Evolutionary conservation across 2,888 invertebrate genomes (phyloP).

Genomic region (Synanthedon vespiformis): DNA sequence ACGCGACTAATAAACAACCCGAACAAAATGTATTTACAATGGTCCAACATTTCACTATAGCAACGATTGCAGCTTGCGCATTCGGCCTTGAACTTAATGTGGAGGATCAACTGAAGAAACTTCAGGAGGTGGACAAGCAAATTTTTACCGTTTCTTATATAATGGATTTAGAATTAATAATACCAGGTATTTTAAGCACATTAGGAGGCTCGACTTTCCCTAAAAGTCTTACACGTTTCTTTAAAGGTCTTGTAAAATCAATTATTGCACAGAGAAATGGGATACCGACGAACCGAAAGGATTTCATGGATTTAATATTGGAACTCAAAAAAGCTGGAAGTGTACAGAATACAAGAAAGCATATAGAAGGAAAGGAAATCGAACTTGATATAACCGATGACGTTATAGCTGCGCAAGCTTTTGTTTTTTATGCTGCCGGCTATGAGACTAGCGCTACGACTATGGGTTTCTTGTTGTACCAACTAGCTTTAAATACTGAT

Average conservation of each 20-base stretch:
- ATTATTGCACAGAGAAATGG: slow-evolving; percentile 4
- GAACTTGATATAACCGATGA: slow-evolving; percentile 19
- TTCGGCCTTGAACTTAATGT: not conserved
- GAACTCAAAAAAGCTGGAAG: slow-evolving; percentile 23
- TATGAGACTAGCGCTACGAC: slow-evolving; percentile 45
- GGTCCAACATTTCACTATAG: not conserved
- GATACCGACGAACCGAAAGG: slow-evolving; percentile 1
- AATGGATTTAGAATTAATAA: too few relatives aligned
- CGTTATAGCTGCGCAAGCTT: slow-evolving; percentile 26
- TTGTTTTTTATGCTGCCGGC: slow-evolving; percentile 40
- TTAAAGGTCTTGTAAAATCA: not conserved
- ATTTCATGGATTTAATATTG: slow-evolving; percentile 12
- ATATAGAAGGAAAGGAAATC: slow-evolving; percentile 8
- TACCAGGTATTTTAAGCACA: not conserved
- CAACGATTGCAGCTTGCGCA: not conserved
- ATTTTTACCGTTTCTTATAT: too few relatives aligned
- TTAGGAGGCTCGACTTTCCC: not conserved
- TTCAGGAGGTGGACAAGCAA: not conserved
- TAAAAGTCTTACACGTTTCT: not conserved
- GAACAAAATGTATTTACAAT: not conserved
- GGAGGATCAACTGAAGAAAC: not conserved
- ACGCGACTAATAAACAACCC: not conserved
- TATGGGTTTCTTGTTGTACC: slow-evolving; percentile 30
- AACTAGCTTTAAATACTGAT: slow-evolving; percentile 32
- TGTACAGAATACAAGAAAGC: slow-evolving; percentile 12